phyloP scores from a whole-genome alignment of 23 tunicate species.

The Phallusia fumigata region DNA sequence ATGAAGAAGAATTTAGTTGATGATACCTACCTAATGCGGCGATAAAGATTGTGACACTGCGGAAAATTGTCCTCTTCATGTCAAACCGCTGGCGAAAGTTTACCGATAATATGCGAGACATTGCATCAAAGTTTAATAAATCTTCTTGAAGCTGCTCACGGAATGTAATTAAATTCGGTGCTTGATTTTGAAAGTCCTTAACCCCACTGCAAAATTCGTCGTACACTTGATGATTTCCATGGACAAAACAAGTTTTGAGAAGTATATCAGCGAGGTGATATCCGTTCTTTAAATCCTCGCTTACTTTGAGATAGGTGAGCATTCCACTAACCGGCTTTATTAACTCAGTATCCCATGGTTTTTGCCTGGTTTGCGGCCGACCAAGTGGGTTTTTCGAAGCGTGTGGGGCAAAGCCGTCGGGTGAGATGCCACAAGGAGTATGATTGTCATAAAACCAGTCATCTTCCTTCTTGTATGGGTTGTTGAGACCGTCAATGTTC shows the following conservation, averaged over 20 bases:
- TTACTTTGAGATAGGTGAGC: constrained; percentile 16
- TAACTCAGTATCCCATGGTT: constrained; percentile 24
- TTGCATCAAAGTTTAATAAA: not conserved
- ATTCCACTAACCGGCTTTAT: constrained; percentile 44
- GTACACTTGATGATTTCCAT: not conserved
- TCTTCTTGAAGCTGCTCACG: constrained; percentile 17
- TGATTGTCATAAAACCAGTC: constrained; percentile 52
- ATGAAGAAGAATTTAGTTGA: not conserved
- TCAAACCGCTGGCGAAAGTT: constrained; percentile 2
- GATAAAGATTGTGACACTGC: constrained; percentile 22
- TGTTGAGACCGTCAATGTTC: constrained; percentile 19
- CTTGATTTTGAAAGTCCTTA: not conserved
- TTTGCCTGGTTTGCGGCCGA: not conserved
- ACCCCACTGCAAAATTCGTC: not conserved
- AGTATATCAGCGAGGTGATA: not conserved
- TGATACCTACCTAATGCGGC: constrained; percentile 11
- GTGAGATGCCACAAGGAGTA: constrained; percentile 42
- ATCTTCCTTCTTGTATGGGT: constrained; percentile 7
- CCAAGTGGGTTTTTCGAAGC: constrained; percentile 59
- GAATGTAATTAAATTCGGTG: not conserved
- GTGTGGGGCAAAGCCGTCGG: constrained; percentile 56
- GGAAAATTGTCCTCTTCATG: constrained; percentile 16
- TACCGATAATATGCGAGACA: not conserved
- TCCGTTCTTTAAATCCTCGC: not conserved
- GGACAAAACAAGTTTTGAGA: constrained; percentile 2